Evolutionary conservation across 2,888 invertebrate genomes (phyloP), one percentile per base, ranked within the genome.

Genomic region (Eugnorisma glareosa): DNA sequence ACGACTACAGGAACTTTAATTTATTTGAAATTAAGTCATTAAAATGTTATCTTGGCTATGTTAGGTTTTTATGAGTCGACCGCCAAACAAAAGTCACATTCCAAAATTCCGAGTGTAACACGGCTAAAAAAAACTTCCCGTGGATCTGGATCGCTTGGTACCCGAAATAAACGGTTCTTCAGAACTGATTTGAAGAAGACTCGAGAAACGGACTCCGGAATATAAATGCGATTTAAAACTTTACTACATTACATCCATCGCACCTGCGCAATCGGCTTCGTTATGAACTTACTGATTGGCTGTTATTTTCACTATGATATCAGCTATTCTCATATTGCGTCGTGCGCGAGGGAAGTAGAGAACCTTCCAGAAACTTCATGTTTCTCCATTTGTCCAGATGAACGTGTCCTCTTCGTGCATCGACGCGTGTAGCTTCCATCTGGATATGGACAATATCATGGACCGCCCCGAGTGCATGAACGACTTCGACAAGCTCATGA

Each of bases 401-500:
- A 98, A 98, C 93, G 98, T 99, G 0, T 98, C 98, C 0, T 96
- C 97, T 0, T 91, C 97, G 1, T 99, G 99, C 91, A 97, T 98
- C 94, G 98, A 98, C 90, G 98, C 99, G 31, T 99, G 99, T 95
- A 97, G 98, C 77, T 98, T 98, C 95, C 98, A 98, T 91, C 95
- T 98, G 73, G 98, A 98, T 91, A 98, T 98, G 93, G 98, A 98
- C 92, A 97, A 98, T 70, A 98, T 98, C 67, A 98, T 98, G 93
- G 98, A 98, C 94, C 97, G 97, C 66, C 98, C 98, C 0, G 98
- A 98, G 91, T 99, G 98, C 92, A 97, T 98, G 91, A 97, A 97
- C 80, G 98, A 98, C 94, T 98, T 98, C 91, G 98, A 98, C 92
- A 98, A 98, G 90, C 96, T 98, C 71, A 98, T 98, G 98, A 98